These are phyloP conservation scores for Pangasius sanitwongsei DNA, from an alignment of 2,797 vertebrate species.

Conservation along the genomic window DNA sequence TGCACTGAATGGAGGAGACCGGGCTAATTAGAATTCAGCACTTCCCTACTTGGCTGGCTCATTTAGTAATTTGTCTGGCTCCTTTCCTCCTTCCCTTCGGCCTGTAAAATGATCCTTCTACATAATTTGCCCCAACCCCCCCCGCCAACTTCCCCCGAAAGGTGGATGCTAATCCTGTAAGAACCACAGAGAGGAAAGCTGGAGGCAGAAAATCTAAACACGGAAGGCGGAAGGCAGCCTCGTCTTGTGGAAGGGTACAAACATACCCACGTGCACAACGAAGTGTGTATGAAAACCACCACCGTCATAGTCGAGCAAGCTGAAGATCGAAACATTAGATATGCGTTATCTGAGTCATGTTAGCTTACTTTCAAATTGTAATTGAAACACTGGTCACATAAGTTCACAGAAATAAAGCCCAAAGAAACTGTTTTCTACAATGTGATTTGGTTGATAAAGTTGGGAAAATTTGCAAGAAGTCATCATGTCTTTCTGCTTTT, in stretches of 20 bases:
- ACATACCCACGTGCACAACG: neutral
- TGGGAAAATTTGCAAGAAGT: neutral
- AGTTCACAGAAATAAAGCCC: neutral
- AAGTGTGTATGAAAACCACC: neutral
- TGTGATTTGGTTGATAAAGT: neutral
- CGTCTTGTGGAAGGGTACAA: conserved; percentile 14
- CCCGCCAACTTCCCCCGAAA: conserved; percentile 62
- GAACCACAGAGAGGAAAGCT: conserved; percentile 65
- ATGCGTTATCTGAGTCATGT: neutral
- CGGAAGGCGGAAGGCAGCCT: conserved; percentile 43
- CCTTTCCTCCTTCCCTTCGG: conserved; percentile 82
- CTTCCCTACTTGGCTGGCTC: conserved; percentile 77
- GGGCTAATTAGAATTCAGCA: conserved; percentile 48
- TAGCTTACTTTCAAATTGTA: neutral
- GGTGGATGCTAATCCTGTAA: conserved; percentile 75
- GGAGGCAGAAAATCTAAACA: conserved; percentile 61
- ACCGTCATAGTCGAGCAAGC: neutral
- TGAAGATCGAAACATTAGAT: neutral
- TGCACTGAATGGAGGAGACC: conserved; percentile 47
- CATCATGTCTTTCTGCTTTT: neutral
- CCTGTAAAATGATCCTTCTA: conserved; percentile 84
- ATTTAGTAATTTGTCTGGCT: conserved; percentile 85
- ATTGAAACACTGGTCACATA: neutral
- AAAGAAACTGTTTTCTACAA: neutral
- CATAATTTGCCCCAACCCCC: conserved; percentile 70